Evolutionary conservation across 2,113 vertebrate genomes (phyloP).

Genomic region (Zapornia atra): DNA sequence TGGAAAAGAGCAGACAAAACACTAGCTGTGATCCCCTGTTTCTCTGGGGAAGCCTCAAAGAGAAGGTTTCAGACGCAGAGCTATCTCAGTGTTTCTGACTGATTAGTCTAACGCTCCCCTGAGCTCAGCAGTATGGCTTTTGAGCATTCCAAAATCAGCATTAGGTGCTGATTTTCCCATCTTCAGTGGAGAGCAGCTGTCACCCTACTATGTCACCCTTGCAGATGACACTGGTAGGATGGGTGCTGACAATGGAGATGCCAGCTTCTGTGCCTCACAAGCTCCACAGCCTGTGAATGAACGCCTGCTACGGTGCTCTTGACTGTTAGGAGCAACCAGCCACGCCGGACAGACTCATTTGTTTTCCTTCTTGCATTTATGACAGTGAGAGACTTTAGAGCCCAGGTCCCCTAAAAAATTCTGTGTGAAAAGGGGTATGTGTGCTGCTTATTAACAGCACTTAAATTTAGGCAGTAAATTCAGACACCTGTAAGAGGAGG

Average conservation of each 20-base stretch:
- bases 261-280: neutral
- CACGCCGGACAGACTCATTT: neutral
- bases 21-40: neutral
- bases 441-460: neutral
- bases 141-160: neutral
- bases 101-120: neutral
- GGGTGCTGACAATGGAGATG: neutral
- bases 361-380: neutral
- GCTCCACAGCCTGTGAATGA: neutral
- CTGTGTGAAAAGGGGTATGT: neutral
- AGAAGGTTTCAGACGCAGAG: neutral
- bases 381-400: neutral
- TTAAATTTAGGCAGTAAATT: neutral
- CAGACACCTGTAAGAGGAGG: neutral
- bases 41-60: neutral
- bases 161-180: neutral
- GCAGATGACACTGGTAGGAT: neutral
- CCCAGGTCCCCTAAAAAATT: neutral
- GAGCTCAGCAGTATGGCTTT: neutral
- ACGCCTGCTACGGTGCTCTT: neutral
- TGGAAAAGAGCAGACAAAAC: neutral
- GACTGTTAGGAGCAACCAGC: neutral
- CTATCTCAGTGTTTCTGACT: neutral
- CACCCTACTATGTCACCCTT: neutral
- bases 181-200: fast-evolving